Evolutionary conservation across 1,140 invertebrate species (phyloP).

Genomic region (Chironomus tepperi): DNA sequence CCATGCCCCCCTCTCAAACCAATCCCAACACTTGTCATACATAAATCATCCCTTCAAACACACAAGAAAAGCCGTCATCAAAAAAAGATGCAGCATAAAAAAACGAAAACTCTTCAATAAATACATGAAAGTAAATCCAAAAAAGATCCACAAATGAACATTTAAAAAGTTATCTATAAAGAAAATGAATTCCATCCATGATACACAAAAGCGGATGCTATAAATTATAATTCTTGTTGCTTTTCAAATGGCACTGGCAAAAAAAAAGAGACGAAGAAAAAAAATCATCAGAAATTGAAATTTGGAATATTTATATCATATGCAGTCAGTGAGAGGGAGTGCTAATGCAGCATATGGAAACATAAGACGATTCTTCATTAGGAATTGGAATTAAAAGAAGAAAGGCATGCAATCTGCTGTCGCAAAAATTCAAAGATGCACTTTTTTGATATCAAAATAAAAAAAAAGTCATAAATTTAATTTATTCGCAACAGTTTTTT

Average conservation of each 20-base stretch:
- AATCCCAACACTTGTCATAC: too few relatives aligned
- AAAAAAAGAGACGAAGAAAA: neutral
- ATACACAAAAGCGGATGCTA: neutral
- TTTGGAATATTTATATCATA: neutral
- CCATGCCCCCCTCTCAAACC: too few relatives aligned
- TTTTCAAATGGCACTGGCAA: neutral
- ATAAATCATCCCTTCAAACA: too few relatives aligned
- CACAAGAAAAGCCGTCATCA: too few relatives aligned
- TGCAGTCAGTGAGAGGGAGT: neutral
- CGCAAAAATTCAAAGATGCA: conserved; percentile 10
- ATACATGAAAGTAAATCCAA: too few relatives aligned
- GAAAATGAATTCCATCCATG: too few relatives aligned
- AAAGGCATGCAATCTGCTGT: neutral
- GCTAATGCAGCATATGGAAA: conserved; percentile 1
- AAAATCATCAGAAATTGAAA: conserved; percentile 8
- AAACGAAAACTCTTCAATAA: too few relatives aligned
- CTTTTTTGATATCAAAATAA: conserved; percentile 9
- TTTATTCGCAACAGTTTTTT: neutral
- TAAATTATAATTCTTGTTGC: conserved; percentile 9
- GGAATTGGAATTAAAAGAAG: neutral
- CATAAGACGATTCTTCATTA: conserved; percentile 1
- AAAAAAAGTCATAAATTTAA: conserved; percentile 17
- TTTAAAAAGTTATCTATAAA: too few relatives aligned
- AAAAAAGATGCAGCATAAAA: too few relatives aligned
- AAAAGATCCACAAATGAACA: too few relatives aligned